Percentiles rank a stretch among this genome's conserved stretches.
Evolutionary conservation across 2,888 invertebrate genomes (phyloP).

Genomic region (Cyclophora punctaria): DNA sequence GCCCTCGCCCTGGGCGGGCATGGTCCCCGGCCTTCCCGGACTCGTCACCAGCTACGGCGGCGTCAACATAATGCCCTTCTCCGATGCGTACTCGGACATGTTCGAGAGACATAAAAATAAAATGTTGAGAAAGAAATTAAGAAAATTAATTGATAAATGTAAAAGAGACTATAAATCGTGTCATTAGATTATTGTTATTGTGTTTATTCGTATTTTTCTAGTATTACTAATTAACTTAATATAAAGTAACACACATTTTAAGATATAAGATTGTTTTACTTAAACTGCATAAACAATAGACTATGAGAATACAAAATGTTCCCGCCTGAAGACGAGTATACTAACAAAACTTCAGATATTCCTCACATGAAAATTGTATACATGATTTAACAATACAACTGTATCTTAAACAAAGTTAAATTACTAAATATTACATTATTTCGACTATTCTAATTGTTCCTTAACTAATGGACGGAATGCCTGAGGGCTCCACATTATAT

Average conservation of each 20-base stretch:
- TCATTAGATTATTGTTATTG: too few species aligned
- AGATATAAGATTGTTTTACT: conserved; percentile 8
- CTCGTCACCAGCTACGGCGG: conserved; percentile 48
- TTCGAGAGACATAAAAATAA: conserved; percentile 49
- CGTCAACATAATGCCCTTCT: conserved; percentile 59
- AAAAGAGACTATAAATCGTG: too few species aligned
- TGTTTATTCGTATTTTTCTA: too few species aligned
- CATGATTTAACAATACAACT: not conserved
- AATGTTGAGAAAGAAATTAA: conserved; percentile 37
- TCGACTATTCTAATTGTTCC: conserved; percentile 7
- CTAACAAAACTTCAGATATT: conserved; percentile 5
- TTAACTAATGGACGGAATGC: conserved; percentile 55
- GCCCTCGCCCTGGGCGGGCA: conserved; percentile 24
- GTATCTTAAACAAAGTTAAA: not conserved
- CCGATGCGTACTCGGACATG: conserved; percentile 53
- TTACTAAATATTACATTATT: not conserved
- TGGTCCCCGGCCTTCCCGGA: conserved; percentile 53
- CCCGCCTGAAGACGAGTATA: too few species aligned
- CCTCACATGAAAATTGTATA: conserved; percentile 2
- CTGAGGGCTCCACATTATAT: conserved; percentile 48
- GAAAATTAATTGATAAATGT: conserved; percentile 23
- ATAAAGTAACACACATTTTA: too few species aligned
- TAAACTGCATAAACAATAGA: conserved; percentile 6
- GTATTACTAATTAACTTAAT: too few species aligned
- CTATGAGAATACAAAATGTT: conserved; percentile 1